Conservation (phyloP, 2,888 invertebrate genomes). For the Platycheirus rosarum region DNA sequence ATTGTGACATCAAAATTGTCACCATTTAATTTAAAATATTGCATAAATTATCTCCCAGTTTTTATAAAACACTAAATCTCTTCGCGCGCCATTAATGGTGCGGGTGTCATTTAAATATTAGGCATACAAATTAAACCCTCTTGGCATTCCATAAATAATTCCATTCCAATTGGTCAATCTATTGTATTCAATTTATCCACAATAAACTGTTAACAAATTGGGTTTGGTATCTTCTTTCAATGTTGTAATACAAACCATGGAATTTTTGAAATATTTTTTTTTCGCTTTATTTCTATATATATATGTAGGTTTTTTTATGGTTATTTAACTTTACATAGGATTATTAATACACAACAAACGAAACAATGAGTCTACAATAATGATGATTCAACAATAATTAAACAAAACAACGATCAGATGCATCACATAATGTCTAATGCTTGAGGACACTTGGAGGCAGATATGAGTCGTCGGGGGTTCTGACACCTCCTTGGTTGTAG, state of each 20-base stretch:
- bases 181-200: slow-evolving; percentile 23
- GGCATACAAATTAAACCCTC: slow-evolving; percentile 32
- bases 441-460: slow-evolving; percentile 47
- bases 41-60: slow-evolving; percentile 40
- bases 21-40: slow-evolving; percentile 41
- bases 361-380: slow-evolving; percentile 50
- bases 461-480: slow-evolving; percentile 57
- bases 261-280: slow-evolving; percentile 52
- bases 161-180: slow-evolving; percentile 45
- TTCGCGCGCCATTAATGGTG: slow-evolving; percentile 46
- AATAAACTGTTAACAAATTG: slow-evolving; percentile 5
- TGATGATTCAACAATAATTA: slow-evolving; percentile 58
- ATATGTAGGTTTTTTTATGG: slow-evolving; percentile 61
- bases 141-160: slow-evolving; percentile 22
- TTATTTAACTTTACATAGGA: slow-evolving; percentile 59
- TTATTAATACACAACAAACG: slow-evolving; percentile 52
- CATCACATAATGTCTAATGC: slow-evolving; percentile 45
- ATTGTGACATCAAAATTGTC: slow-evolving; percentile 61
- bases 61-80: slow-evolving; percentile 37
- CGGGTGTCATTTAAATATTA: slow-evolving; percentile 64
- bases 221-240: slow-evolving; percentile 1
- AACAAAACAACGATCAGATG: slow-evolving; percentile 36
- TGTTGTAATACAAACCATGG: slow-evolving; percentile 41
- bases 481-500: slow-evolving; percentile 75
- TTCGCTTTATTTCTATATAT: slow-evolving; percentile 49